Evolutionary conservation across 2,888 invertebrate genomes (phyloP).

Genomic region (Lasioglossum lativentre): DNA sequence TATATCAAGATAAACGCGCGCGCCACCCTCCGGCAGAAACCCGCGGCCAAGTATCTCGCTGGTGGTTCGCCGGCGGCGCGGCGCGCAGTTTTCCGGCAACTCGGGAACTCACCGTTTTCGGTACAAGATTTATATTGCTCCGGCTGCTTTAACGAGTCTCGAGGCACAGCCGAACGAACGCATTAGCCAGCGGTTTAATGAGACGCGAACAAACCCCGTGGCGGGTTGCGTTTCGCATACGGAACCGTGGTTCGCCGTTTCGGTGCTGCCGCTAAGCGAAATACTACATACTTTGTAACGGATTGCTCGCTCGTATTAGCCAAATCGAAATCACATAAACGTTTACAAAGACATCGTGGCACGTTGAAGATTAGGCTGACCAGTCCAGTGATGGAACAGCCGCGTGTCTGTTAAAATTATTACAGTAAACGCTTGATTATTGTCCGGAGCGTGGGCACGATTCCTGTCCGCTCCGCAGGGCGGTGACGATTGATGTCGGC

Average conservation of each 20-base stretch:
- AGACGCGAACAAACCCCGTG: constrained; percentile 43
- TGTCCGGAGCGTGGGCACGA: too few species aligned
- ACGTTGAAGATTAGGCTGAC: neutral
- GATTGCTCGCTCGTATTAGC: neutral
- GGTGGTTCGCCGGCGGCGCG: neutral
- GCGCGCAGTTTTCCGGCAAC: constrained; percentile 39
- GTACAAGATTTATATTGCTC: constrained; percentile 52
- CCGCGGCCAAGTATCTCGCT: constrained; percentile 22
- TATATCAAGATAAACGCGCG: constrained; percentile 60
- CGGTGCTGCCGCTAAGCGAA: neutral
- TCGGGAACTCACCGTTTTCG: constrained; percentile 46
- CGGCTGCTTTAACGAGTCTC: constrained; percentile 48
- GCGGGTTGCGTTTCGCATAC: too few species aligned
- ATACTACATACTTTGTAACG: neutral
- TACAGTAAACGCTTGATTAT: too few species aligned
- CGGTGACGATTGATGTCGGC: too few species aligned
- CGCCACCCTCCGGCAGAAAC: neutral
- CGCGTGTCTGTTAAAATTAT: too few species aligned
- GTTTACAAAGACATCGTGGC: neutral
- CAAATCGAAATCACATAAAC: neutral
- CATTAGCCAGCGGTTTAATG: constrained; percentile 48
- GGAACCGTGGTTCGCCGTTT: too few species aligned
- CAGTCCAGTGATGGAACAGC: too few species aligned
- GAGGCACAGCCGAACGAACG: constrained; percentile 24
- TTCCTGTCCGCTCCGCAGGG: too few species aligned